These are phyloP conservation scores for Sesia bembeciformis DNA, from an alignment of 2,888 invertebrate species.

Conservation along the genomic window DNA sequence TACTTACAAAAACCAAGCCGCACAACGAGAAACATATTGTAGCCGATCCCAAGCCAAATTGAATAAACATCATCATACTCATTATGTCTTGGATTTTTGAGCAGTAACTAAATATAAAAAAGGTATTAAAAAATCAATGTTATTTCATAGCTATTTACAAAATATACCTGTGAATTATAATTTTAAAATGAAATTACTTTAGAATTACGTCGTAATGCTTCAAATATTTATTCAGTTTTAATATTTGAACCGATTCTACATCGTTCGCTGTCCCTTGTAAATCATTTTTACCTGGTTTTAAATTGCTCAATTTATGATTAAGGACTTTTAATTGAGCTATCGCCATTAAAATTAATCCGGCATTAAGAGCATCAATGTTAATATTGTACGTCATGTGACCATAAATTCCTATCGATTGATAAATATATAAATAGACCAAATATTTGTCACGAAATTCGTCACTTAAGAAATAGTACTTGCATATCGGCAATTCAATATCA, in stretches of 20 bases:
- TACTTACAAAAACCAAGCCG: conserved; percentile 1
- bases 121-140: not conserved
- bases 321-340: conserved; percentile 37
- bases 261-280: not conserved
- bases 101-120: not conserved
- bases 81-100: conserved; percentile 1
- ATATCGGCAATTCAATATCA: conserved; percentile 38
- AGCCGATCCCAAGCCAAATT: conserved; percentile 1
- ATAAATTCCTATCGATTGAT: conserved; percentile 45
- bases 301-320: conserved; percentile 23
- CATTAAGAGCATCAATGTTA: conserved; percentile 39
- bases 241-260: not conserved
- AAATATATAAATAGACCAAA: conserved; percentile 34
- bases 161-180: not conserved
- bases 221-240: not conserved
- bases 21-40: conserved; percentile 1
- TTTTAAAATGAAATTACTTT: not conserved
- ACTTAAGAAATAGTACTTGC: conserved; percentile 48
- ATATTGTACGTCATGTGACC: conserved; percentile 50
- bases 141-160: not conserved
- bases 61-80: conserved; percentile 1
- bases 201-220: not conserved
- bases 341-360: conserved; percentile 37
- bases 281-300: not conserved
- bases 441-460: conserved; percentile 29